These are phyloP conservation scores for Mythimna impura DNA, from an alignment of 2,888 invertebrate genomes.

Conservation along the genomic window DNA sequence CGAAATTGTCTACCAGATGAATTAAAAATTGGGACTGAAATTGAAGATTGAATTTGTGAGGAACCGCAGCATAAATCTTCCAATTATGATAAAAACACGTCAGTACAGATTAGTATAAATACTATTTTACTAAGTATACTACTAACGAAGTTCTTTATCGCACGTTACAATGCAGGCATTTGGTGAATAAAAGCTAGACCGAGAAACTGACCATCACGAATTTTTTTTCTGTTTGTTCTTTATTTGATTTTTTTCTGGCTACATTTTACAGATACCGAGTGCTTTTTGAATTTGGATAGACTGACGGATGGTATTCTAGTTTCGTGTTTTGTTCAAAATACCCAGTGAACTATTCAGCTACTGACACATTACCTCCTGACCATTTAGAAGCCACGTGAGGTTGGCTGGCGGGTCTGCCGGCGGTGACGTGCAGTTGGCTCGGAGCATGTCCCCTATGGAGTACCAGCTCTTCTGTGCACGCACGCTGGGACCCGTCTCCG, in stretches of 20 bases:
- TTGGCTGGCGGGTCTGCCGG: conserved; percentile 92
- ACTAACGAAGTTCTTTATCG: not conserved
- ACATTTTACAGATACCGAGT: not conserved
- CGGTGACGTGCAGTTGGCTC: conserved; percentile 93
- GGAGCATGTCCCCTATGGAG: conserved; percentile 92
- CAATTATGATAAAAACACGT: not conserved
- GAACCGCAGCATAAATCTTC: not conserved
- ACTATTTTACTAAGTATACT: not conserved
- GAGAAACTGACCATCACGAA: not conserved
- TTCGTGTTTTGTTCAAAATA: not conserved
- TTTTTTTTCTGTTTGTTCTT: not conserved
- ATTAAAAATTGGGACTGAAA: conserved; percentile 19
- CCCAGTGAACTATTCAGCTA: not conserved
- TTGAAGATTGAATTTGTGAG: conserved; percentile 6
- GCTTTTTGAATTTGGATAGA: not conserved
- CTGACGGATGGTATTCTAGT: not conserved
- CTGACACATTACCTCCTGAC: conserved; percentile 86
- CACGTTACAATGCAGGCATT: not conserved
- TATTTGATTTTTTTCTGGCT: not conserved
- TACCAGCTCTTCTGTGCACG: conserved; percentile 92
- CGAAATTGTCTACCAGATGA: not conserved
- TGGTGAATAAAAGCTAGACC: not conserved
- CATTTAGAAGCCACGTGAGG: conserved; percentile 93
- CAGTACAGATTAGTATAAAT: not conserved
- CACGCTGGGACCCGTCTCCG: conserved; percentile 91